A percentile compares a stretch with the other conserved stretches of the same genome.
Conservation (phyloP, 1,140 invertebrate genomes). For the Drosophila ananassae region DNA sequence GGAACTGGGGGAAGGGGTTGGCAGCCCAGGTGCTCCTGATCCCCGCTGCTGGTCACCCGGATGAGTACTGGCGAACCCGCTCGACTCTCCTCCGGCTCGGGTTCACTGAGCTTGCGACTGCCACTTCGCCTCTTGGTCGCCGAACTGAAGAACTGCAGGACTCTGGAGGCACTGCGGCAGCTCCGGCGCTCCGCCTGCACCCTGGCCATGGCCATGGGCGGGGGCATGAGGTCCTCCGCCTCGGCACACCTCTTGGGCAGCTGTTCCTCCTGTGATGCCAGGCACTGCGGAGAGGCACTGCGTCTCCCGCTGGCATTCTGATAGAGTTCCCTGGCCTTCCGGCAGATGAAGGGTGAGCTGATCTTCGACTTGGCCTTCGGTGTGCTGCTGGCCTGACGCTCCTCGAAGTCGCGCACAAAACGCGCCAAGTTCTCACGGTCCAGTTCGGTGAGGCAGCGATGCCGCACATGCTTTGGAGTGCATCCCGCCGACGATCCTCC, state of each 20-base stretch:
- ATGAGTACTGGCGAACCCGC: conserved; percentile 57
- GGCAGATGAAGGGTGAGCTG: conserved; percentile 60
- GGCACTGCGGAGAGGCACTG: conserved; percentile 69
- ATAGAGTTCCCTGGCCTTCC: conserved; percentile 70
- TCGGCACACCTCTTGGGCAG: conserved; percentile 53
- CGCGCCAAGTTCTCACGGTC: conserved; percentile 71
- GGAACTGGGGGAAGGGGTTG: conserved; percentile 30
- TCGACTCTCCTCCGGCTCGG: conserved; percentile 35
- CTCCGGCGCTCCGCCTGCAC: conserved; percentile 69
- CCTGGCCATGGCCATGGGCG: conserved; percentile 63
- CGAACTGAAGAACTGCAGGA: conserved; percentile 76
- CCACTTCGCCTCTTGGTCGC: conserved; percentile 61
- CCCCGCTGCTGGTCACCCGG: conserved; percentile 42
- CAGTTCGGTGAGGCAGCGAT: conserved; percentile 74
- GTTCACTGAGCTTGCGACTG: conserved; percentile 62
- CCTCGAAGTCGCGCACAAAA: conserved; percentile 77
- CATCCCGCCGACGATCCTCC: conserved; percentile 17
- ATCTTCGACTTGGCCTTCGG: conserved; percentile 62
- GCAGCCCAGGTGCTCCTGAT: conserved; percentile 56
- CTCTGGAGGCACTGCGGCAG: conserved; percentile 71
- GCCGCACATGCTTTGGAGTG: conserved; percentile 29
- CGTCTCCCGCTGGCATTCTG: conserved; percentile 68
- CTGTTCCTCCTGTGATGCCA: conserved; percentile 11
- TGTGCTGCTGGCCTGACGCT: conserved; percentile 49
- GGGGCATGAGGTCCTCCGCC: conserved; percentile 69